Evolutionary conservation across 2,888 invertebrate species (phyloP).

Genomic region (Doris montereyensis): DNA sequence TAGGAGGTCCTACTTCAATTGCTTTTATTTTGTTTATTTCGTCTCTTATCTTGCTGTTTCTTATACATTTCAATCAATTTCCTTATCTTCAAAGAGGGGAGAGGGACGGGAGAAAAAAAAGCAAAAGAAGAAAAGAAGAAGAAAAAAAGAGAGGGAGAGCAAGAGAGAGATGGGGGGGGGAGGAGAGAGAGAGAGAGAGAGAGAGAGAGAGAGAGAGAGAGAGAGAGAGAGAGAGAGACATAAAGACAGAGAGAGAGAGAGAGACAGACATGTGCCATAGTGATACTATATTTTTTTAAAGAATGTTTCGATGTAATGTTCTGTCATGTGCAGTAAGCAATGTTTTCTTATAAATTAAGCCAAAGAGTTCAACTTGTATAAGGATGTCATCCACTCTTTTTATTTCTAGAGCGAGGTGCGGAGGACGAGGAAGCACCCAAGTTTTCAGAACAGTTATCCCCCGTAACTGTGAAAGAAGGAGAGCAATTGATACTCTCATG

Average conservation of each 20-base stretch:
- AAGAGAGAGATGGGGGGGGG: background rate
- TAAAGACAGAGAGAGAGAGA: background rate
- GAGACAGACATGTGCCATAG: background rate
- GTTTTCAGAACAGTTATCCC: constrained; percentile 53
- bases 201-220: background rate
- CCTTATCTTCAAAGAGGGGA: no score
- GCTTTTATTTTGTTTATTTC: no score
- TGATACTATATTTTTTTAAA: background rate
- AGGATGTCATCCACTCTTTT: no score
- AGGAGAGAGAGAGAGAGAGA: background rate
- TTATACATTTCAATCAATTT: no score
- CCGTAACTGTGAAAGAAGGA: constrained; percentile 84
- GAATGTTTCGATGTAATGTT: background rate
- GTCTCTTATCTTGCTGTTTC: no score
- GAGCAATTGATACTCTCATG: constrained; percentile 94
- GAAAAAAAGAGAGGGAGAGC: background rate
- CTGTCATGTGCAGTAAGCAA: background rate
- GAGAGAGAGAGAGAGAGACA: background rate
- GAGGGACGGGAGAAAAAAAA: no score
- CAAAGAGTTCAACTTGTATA: no score
- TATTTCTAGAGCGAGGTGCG: constrained; percentile 18
- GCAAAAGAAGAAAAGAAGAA: no score
- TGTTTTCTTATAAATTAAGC: no score
- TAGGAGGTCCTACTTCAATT: no score
- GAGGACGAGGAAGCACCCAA: constrained; percentile 50